phyloP scores from a whole-genome alignment of 2,888 invertebrate genomes.

The Nymphalis urticae region DNA sequence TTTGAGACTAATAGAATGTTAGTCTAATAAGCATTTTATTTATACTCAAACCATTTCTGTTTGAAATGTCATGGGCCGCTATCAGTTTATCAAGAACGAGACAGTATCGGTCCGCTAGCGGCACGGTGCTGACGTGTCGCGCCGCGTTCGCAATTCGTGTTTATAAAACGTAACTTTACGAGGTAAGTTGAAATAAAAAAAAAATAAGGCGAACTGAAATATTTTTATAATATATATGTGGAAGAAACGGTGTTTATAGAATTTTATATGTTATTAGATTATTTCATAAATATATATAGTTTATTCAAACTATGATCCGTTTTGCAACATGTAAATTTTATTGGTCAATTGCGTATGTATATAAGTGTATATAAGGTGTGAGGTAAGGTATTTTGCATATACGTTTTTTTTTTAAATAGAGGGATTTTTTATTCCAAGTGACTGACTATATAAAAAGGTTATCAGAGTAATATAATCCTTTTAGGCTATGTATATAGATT shows the following conservation, averaged over 20 bases:
- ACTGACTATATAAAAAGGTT: too few relatives aligned
- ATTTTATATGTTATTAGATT: background rate
- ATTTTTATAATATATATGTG: background rate
- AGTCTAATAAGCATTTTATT: too few relatives aligned
- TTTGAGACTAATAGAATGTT: too few relatives aligned
- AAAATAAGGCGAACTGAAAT: background rate
- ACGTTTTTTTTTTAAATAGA: too few relatives aligned
- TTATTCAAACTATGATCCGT: background rate
- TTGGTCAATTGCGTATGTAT: background rate
- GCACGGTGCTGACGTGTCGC: conserved; percentile 50
- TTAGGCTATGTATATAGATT: too few relatives aligned
- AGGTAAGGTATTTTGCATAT: background rate
- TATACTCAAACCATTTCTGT: too few relatives aligned
- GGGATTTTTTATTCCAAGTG: too few relatives aligned
- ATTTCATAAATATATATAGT: too few relatives aligned
- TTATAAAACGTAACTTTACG: conserved; percentile 37
- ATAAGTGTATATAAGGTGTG: background rate
- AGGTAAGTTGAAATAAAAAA: conserved; percentile 31
- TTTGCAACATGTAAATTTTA: conserved; percentile 11
- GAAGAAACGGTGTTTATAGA: background rate
- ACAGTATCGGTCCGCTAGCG: conserved; percentile 49
- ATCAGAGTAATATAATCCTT: too few relatives aligned
- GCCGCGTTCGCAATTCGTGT: conserved; percentile 24
- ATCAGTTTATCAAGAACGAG: conserved; percentile 47
- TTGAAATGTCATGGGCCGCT: conserved; percentile 35